A percentile compares a stretch with the other conserved stretches of the same genome.
phyloP scores from a whole-genome alignment of 2,113 vertebrate genomes.

The Dipodomys merriami region DNA sequence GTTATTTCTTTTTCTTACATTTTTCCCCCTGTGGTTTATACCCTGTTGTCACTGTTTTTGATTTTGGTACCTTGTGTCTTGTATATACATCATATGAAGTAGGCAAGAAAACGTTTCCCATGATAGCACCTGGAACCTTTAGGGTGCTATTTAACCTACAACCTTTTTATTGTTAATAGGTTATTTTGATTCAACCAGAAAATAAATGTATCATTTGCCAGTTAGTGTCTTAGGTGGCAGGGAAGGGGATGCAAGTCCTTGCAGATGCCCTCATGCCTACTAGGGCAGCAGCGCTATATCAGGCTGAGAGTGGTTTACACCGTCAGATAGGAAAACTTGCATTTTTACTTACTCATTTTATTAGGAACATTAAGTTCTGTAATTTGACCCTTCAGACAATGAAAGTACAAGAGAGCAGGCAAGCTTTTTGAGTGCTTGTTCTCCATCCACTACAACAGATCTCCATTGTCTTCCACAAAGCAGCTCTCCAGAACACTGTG shows the following conservation, averaged over 20 bases:
- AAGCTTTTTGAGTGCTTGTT: background rate
- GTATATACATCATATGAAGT: too few species aligned
- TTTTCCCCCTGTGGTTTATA: too few species aligned
- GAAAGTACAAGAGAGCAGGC: background rate
- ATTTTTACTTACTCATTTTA: background rate
- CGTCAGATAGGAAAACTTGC: background rate
- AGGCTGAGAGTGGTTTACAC: background rate
- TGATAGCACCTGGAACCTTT: background rate
- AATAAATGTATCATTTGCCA: background rate
- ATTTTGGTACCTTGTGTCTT: too few species aligned
- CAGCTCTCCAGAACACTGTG: background rate
- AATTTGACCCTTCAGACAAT: background rate
- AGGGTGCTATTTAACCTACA: background rate
- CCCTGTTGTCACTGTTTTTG: too few species aligned
- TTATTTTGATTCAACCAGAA: too few species aligned
- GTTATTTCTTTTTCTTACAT: too few species aligned
- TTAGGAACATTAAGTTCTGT: background rate
- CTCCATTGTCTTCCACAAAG: background rate
- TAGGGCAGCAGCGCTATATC: background rate
- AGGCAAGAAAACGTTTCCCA: too few species aligned
- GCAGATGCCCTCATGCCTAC: background rate
- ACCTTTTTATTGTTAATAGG: too few species aligned
- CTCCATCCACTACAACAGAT: background rate
- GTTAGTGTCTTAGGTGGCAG: too few species aligned
- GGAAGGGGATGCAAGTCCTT: background rate